These are phyloP conservation scores for Xylocopa sonorina DNA, from an alignment of 1,140 invertebrate species.

Conservation along the genomic window DNA sequence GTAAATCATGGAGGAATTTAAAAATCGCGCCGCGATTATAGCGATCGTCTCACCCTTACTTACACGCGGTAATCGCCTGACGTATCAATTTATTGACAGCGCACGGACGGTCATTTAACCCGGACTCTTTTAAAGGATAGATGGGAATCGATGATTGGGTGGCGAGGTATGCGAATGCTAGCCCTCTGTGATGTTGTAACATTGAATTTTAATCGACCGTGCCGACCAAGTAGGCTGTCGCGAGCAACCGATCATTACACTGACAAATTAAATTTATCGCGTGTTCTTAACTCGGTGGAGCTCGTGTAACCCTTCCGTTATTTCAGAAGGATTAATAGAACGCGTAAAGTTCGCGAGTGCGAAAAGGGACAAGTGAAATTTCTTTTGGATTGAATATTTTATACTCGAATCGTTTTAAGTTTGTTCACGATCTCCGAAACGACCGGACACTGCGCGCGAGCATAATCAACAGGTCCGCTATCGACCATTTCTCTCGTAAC, in stretches of 20 bases:
- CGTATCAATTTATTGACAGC: constrained; percentile 32
- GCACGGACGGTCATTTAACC: too few species aligned
- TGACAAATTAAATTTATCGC: neutral
- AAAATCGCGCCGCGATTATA: constrained; percentile 10
- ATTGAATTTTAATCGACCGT: constrained; percentile 3
- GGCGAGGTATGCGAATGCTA: too few species aligned
- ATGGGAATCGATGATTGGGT: constrained; percentile 11
- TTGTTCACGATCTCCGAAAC: too few species aligned
- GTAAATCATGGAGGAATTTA: neutral
- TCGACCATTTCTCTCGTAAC: neutral
- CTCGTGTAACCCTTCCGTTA: too few species aligned
- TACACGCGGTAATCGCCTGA: neutral
- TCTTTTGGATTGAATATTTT: too few species aligned
- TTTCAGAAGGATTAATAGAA: too few species aligned
- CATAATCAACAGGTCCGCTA: too few species aligned
- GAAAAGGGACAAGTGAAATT: too few species aligned
- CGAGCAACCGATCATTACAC: neutral
- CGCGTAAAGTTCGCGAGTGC: too few species aligned
- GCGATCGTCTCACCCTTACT: neutral
- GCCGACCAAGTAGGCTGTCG: neutral
- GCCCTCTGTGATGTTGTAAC: neutral
- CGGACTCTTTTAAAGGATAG: neutral
- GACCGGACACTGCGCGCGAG: too few species aligned
- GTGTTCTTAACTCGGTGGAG: neutral
- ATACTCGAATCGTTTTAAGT: too few species aligned